Base-by-base conservation (phyloP, 2,888 invertebrate species). In the Amblyteles armatorius region DNA sequence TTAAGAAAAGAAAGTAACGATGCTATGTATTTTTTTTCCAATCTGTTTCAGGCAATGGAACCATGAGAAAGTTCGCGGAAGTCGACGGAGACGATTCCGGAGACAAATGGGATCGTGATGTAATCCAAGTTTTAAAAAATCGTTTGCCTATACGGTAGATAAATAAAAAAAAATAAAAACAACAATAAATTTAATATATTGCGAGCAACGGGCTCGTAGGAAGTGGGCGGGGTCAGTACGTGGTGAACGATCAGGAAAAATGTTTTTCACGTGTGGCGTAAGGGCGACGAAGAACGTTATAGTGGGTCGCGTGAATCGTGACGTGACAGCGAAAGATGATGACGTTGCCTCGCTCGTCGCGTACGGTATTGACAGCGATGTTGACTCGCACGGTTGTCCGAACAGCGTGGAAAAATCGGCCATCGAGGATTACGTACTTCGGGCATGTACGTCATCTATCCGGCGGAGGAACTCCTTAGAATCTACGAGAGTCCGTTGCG, bases 381-480 rank as follows among this genome's bases (percentile, higher is more conserved):
- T 91, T 92, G 89, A 89, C 90, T 89, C 90, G 81, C 86, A 85
- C 87, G 89, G 80, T 85, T 73, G 73, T 78, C 71, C 82, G 60
- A 82, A 86, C 77, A 77, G 71, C 85, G 85, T 86, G 60, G 57
- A 87, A 79, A 55, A 55, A 83, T 72, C 72, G 73, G 57, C 33
- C 11, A 33, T 79, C 86, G 86, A 83, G 71, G 78, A 87, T 81
- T 80, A 88, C 82, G 73, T 72, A 82, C 73, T 82, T 87, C 88
- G 89, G 93, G 93, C 88, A 93, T 93, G 93, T 93, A 93, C 91
- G 93, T 93, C 92, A 92, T 93, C 89, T 93, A 92, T 89, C 93
- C 93, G 86, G 91, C 90, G 88, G 92, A 93, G 89, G 92, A 92
- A 88, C 90, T 93, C 84, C 88, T 93, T 86, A 90, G 92, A 88